Evolutionary conservation across 2,888 invertebrate genomes (phyloP).

Genomic region (Hoplodrina blanda): DNA sequence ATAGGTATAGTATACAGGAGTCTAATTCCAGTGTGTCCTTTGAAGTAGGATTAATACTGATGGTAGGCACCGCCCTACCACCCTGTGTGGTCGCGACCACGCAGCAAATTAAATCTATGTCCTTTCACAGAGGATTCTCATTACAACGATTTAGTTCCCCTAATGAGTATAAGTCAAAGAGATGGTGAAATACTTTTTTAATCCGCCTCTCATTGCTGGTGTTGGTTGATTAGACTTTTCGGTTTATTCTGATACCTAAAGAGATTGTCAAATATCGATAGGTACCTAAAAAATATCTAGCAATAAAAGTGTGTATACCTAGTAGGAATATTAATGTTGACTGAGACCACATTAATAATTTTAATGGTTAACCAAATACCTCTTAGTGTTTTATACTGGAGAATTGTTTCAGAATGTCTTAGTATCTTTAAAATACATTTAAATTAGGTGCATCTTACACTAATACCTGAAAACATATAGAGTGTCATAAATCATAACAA

Average conservation of each 20-base stretch:
- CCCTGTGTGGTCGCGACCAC: conserved; percentile 74
- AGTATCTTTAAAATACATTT: too few relatives aligned
- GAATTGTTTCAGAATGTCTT: too few relatives aligned
- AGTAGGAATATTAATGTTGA: not conserved
- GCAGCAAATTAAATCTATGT: conserved; percentile 84
- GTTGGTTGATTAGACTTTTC: conserved; percentile 43
- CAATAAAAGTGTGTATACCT: not conserved
- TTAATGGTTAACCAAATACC: too few relatives aligned
- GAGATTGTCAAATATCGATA: conserved; percentile 1
- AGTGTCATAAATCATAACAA: conserved; percentile 64
- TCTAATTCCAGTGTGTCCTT: conserved; percentile 84
- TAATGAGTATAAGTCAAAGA: conserved; percentile 72
- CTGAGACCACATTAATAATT: too few relatives aligned
- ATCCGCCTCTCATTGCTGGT: conserved; percentile 18
- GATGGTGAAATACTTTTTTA: conserved; percentile 53
- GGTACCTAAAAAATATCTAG: not conserved
- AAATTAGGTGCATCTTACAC: not conserved
- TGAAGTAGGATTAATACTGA: conserved; percentile 87
- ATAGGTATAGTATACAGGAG: conserved; percentile 70
- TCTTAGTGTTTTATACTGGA: too few relatives aligned
- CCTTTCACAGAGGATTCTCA: conserved; percentile 81
- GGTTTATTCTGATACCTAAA: conserved; percentile 30
- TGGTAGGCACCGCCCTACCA: conserved; percentile 65
- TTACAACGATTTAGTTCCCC: conserved; percentile 78
- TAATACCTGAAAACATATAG: conserved; percentile 19